Conservation (phyloP, 2,797 vertebrate species). For the Uromys caudimaculatus region DNA sequence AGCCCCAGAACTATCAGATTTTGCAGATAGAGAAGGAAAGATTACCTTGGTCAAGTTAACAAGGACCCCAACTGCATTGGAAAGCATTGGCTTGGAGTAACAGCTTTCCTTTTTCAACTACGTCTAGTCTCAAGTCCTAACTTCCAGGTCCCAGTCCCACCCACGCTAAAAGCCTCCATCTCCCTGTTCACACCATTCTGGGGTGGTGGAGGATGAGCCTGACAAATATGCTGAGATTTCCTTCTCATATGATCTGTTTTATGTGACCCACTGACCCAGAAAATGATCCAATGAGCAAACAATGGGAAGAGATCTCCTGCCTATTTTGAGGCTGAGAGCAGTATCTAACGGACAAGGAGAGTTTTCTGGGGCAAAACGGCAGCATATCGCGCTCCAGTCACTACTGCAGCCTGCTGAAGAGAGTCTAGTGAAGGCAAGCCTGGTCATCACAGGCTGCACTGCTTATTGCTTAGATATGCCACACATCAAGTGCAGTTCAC, state of each 20-base stretch:
- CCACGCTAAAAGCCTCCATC: neutral
- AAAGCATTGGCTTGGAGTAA: neutral
- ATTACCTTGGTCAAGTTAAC: constrained; percentile 21
- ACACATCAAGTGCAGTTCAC: constrained; percentile 2
- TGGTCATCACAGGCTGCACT: neutral
- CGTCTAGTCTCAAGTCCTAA: neutral
- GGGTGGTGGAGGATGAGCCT: neutral
- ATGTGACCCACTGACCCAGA: neutral
- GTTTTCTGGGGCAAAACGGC: neutral
- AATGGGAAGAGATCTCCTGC: neutral
- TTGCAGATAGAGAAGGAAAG: constrained; percentile 34
- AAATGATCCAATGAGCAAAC: neutral
- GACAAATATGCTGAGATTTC: neutral
- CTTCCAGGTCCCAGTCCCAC: neutral
- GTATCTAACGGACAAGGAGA: neutral
- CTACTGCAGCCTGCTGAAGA: neutral
- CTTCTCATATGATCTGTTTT: neutral
- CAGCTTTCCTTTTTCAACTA: neutral
- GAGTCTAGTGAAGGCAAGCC: neutral
- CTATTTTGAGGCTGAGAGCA: neutral
- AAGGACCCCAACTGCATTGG: neutral
- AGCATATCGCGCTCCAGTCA: neutral
- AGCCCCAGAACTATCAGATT: neutral
- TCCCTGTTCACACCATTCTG: neutral
- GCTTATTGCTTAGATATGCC: neutral